Evolutionary conservation across 1,140 invertebrate genomes (phyloP).

Genomic region (Zeugodacus cucurbitae): DNA sequence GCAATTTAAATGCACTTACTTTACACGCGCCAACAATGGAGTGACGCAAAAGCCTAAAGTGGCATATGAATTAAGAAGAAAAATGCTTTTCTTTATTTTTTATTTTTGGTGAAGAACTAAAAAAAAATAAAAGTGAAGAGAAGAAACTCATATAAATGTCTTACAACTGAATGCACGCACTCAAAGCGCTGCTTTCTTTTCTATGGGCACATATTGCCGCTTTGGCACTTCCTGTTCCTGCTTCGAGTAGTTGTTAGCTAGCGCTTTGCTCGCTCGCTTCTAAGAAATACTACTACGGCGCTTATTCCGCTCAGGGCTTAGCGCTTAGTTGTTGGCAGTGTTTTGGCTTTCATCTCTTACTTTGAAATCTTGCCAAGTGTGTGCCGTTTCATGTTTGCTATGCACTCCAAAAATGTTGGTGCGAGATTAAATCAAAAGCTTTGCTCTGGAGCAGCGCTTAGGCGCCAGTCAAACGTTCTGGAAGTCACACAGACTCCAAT

Average conservation of each 20-base stretch:
- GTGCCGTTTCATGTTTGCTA: not conserved
- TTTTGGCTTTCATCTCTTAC: slow-evolving; percentile 6
- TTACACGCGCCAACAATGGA: not conserved
- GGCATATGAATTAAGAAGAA: slow-evolving; percentile 1
- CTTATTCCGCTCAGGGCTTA: no score
- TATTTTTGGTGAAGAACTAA: not conserved
- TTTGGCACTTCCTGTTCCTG: not conserved
- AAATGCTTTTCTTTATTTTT: not conserved
- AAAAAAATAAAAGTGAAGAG: not conserved
- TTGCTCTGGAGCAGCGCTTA: not conserved
- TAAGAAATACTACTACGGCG: no score
- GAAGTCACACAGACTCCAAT: not conserved
- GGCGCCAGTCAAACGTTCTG: not conserved
- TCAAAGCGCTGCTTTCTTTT: not conserved
- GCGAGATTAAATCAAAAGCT: slow-evolving; percentile 35
- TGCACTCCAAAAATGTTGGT: not conserved
- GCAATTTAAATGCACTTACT: slow-evolving; percentile 5
- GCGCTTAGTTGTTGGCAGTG: no score
- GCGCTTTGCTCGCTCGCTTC: not conserved
- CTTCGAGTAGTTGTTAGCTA: not conserved
- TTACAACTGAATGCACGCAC: not conserved
- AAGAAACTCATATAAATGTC: not conserved
- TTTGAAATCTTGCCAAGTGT: slow-evolving; percentile 26
- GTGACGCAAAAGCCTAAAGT: not conserved
- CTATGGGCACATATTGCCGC: not conserved